Conservation (phyloP, 2,797 vertebrate species). For the Gobio occitaniae region DNA sequence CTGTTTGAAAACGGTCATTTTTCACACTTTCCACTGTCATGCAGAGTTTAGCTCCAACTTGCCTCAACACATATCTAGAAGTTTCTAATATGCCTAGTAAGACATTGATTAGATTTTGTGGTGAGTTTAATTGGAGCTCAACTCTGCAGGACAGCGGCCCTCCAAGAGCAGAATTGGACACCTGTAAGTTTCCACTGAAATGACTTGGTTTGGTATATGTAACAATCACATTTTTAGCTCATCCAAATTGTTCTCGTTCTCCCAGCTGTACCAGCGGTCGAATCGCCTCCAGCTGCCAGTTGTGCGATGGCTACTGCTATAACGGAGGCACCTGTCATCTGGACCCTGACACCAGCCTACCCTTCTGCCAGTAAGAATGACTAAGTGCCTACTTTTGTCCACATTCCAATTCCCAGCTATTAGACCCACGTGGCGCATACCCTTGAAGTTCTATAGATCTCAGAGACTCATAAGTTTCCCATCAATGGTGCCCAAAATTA, state of each 20-base stretch:
- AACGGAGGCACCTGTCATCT: conserved; percentile 96
- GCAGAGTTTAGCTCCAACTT: neutral
- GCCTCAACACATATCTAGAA: neutral
- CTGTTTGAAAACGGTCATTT: no score
- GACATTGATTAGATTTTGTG: neutral
- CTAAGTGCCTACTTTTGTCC: conserved; percentile 67
- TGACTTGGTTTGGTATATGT: neutral
- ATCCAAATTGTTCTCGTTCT: conserved; percentile 44
- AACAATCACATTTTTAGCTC: conserved; percentile 18
- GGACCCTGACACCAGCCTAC: conserved; percentile 93
- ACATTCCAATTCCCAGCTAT: conserved; percentile 43
- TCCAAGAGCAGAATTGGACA: neutral
- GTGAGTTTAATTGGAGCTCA: neutral
- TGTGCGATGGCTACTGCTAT: conserved; percentile 98
- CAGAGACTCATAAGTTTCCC: conserved; percentile 29
- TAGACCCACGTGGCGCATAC: conserved; percentile 12
- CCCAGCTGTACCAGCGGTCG: conserved; percentile 96
- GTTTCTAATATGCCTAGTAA: neutral
- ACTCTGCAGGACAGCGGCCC: neutral
- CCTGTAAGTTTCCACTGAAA: conserved; percentile 1
- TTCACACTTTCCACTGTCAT: neutral
- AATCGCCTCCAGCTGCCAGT: conserved; percentile 94
- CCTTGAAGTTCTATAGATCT: conserved; percentile 23
- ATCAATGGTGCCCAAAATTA: conserved; percentile 29
- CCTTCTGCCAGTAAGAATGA: conserved; percentile 95